Base-by-base conservation (phyloP, 2,113 vertebrate species). In the Talpa occidentalis region DNA sequence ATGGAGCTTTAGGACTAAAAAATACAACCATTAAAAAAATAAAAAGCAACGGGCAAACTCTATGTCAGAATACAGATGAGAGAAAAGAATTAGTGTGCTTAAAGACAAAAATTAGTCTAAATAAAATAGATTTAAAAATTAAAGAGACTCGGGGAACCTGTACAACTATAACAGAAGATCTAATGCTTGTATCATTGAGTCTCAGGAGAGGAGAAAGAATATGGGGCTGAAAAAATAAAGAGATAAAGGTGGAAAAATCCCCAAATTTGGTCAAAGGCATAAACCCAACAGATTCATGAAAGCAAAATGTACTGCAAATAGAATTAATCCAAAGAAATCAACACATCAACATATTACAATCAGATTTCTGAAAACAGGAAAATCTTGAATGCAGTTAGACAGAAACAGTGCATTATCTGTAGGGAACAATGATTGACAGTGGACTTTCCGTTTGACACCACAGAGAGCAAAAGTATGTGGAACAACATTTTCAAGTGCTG, bases 1-100 rank as follows among this genome's bases (percentile, higher is more conserved):
- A 86, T 70, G 10, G 28, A 89, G 60, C 90, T 93, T 83, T 24
- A 94, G 70, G 93, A 84, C 54, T 90, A 72, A 85, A 92, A 95
- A 79, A 60, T 85, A 66, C 7, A 82, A 77, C 73, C 85, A 72
- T 26, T 10, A 10, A 73, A 70, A 69, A 74, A 84, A 49, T 88
- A 26, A 26, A 14, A 72, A 72, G 69, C 37, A 88, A 12, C 49
- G 9, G n/a, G 35, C 91, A 49, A 88, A 26, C 37, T 94, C 77
- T 78, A 22, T 73, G 69, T 32, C 32, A 86, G 54, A 94, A 37
- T 87, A 88, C 26, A 37, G 10, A 88, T 85, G 54, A 85, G 49
- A 69, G 81, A 66, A 90, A 66, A 90, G 14, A 81, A 84, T 78
- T 10, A 47, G 37, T 49, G 66, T 83, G 28, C 93, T 88, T 72